Base-by-base conservation (phyloP, 2,113 vertebrate genomes). In the Apistogramma diplotaenia region DNA sequence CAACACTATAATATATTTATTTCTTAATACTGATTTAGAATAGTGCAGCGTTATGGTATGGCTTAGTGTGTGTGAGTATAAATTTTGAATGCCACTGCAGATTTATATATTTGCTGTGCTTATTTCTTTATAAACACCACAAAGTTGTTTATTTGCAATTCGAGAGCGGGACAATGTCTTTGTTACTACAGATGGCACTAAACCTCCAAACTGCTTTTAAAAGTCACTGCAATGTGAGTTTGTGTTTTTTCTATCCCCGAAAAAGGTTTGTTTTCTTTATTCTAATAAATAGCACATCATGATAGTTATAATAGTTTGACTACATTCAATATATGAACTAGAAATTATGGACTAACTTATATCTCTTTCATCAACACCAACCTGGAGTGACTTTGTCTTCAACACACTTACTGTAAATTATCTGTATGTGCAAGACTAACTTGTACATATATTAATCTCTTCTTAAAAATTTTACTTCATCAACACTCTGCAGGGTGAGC, bases 261-360 rank as follows among this genome's bases (percentile, higher is more conserved):
- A 62, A 62, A 58, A 70, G 37, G 35, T 77, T 74, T 59, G 76
- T 11, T 76, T 75, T 85, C 60, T 65, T 78, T 29, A 27, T 62
- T 59, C 76, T 23, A 80, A 79, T 82, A 67, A 49, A 49, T 4
- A 67, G 16, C 23, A 49, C 19, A 70, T 51, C 10, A 70, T 70
- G 57, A 77, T 78, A 35, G 40, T 43, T 57, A 57, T 74, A 74
- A 43, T 29, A 76, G 8, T 77, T 61, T 75, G 81, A 62, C 43
- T 70, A 70, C 65, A 85, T 91, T 91, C 67, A 83, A 72, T 33
- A 78, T 33, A 84, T 80, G 25, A 74, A 77, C 51, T 82, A 57
- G n/a, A 83, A 79, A 53, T 62, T 4, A 81, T 77, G 55, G 43
- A 71, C 19, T 25, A 73, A 76, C 21, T 72, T 62, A 49, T 19